Conservation (phyloP, 1,140 invertebrate species). For the Musca domestica region DNA sequence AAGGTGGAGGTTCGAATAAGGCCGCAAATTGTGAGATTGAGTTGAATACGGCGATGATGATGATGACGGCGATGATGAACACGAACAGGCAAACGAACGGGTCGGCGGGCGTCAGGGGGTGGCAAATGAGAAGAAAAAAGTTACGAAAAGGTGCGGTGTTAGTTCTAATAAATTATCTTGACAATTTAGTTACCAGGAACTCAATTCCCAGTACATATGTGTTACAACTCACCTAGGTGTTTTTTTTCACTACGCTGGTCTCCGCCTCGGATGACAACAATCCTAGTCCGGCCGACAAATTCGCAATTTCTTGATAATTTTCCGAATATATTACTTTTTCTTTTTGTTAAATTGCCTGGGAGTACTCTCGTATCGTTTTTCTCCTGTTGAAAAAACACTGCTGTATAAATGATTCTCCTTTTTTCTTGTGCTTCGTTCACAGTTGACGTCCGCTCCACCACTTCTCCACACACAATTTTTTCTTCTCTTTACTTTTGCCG, state of each 20-base stretch:
- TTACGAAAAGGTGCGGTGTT: constrained; percentile 19
- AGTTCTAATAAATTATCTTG: constrained; percentile 2
- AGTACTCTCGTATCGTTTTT: constrained; percentile 22
- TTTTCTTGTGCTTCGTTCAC: constrained; percentile 13
- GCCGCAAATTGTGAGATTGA: constrained; percentile 17
- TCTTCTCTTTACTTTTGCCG: constrained; percentile 18
- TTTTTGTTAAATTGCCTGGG: constrained; percentile 14
- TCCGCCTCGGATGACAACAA: no score
- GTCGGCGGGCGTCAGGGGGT: not conserved
- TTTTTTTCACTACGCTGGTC: no score
- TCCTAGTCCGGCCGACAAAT: no score
- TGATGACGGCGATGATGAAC: constrained; percentile 8
- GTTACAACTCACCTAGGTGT: no score
- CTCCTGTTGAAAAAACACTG: constrained; percentile 22
- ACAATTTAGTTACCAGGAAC: no score
- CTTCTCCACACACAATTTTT: not conserved
- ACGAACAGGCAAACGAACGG: not conserved
- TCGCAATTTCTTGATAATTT: no score
- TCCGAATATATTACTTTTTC: constrained; percentile 1
- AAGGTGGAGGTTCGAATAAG: constrained; percentile 17
- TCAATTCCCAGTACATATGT: not conserved
- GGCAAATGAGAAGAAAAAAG: constrained; percentile 16
- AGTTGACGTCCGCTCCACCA: constrained; percentile 8
- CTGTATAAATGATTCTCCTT: constrained; percentile 21
- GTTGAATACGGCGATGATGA: constrained; percentile 1